Evolutionary conservation across 2,113 vertebrate genomes (phyloP).

Genomic region (Limanda limanda): DNA sequence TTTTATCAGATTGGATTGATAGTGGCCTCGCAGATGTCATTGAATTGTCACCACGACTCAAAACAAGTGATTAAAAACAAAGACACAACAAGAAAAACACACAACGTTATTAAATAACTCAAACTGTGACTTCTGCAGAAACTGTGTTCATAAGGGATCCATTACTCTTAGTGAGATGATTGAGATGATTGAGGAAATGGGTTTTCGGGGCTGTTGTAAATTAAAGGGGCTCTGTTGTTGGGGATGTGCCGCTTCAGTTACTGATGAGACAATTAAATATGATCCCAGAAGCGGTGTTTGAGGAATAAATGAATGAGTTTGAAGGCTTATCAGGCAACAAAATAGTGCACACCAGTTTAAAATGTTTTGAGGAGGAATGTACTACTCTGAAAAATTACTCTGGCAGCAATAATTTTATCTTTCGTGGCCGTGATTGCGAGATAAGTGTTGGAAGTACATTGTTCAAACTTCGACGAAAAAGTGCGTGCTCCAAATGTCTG

Average conservation of each 20-base stretch:
- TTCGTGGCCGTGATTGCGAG: neutral
- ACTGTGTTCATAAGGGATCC: neutral
- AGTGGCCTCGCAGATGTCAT: neutral
- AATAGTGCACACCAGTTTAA: neutral
- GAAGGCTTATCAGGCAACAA: slow-evolving; percentile 1
- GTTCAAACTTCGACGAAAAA: too few relatives aligned
- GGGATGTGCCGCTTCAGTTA: slow-evolving; percentile 2
- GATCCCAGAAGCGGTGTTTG: slow-evolving; percentile 5
- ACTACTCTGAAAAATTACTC: neutral
- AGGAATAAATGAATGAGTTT: slow-evolving; percentile 7
- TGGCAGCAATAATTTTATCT: neutral
- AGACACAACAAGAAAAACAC: neutral
- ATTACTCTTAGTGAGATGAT: slow-evolving; percentile 9
- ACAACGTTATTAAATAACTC: neutral
- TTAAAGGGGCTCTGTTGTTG: neutral
- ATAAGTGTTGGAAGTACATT: too few relatives aligned
- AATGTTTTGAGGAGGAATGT: slow-evolving; percentile 1
- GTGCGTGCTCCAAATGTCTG: too few relatives aligned
- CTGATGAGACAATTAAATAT: slow-evolving; percentile 13
- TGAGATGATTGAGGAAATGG: slow-evolving; percentile 19
- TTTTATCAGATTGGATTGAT: neutral
- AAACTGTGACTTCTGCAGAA: neutral
- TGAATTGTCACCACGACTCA: neutral
- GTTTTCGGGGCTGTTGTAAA: neutral
- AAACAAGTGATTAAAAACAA: neutral